Percentiles rank a stretch among this genome's conserved stretches.
Conservation (phyloP, 1,140 invertebrate genomes). For the Lepidurus packardi region DNA sequence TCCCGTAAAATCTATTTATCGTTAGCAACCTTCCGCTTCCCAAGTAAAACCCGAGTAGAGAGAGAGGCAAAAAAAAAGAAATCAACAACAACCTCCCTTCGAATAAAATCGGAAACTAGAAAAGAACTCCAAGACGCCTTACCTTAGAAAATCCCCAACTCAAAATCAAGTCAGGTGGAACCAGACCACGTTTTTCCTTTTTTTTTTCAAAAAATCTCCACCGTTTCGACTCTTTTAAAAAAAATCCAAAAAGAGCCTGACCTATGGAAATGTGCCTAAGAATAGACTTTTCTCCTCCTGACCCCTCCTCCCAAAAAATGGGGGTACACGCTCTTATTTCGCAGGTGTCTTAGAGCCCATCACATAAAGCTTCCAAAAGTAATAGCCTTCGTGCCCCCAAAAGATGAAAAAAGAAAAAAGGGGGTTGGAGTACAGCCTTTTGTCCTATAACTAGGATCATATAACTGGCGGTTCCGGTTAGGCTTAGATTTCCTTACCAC, state of each 20-base stretch:
- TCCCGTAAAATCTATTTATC: slow-evolving; percentile 5
- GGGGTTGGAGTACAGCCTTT: background rate
- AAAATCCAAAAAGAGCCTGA: background rate
- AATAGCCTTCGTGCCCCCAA: background rate
- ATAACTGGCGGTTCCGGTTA: slow-evolving; percentile 21
- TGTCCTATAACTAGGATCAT: slow-evolving; percentile 7
- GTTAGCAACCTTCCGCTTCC: slow-evolving; percentile 13
- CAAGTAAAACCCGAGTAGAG: background rate
- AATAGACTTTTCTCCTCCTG: background rate
- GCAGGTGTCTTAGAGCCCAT: slow-evolving; percentile 17
- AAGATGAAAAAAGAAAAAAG: background rate
- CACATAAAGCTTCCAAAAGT: background rate
- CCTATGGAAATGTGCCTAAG: background rate
- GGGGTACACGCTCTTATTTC: background rate
- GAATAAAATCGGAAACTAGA: background rate
- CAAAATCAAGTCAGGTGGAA: background rate
- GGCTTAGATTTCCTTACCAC: background rate
- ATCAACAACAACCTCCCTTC: too few relatives aligned
- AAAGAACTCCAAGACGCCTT: background rate
- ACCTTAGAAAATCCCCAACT: background rate
- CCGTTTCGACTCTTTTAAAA: background rate
- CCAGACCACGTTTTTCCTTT: background rate
- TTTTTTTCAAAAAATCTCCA: background rate
- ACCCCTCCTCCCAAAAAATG: background rate
- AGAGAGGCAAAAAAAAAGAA: background rate